phyloP scores from a whole-genome alignment of 2,797 vertebrate genomes.

The Microctenopoma lineatum region DNA sequence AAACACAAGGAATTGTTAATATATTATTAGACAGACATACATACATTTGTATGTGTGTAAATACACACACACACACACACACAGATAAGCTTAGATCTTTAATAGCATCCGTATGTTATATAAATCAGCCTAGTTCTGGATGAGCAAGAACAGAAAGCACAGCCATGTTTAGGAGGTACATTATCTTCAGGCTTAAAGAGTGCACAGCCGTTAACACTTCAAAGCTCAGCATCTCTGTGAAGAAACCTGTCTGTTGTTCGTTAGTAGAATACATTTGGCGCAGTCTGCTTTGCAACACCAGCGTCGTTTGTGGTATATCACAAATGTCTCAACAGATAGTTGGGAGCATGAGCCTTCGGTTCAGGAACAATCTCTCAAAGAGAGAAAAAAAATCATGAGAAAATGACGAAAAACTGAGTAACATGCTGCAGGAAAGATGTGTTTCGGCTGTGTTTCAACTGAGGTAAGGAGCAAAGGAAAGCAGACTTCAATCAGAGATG shows the following conservation, averaged over 20 bases:
- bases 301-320: slow-evolving; percentile 65
- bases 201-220: slow-evolving; percentile 72
- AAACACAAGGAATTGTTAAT: not conserved
- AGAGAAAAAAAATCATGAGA: slow-evolving; percentile 32
- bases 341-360: slow-evolving; percentile 57
- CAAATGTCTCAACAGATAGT: slow-evolving; percentile 64
- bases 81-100: slow-evolving; percentile 30
- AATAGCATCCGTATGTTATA: slow-evolving; percentile 48
- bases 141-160: too few relatives aligned
- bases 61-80: not conserved
- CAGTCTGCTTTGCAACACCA: slow-evolving; percentile 21
- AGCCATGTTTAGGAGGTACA: slow-evolving; percentile 50
- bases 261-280: slow-evolving; percentile 26
- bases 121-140: slow-evolving; percentile 25
- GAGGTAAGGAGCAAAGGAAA: slow-evolving; percentile 46
- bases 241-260: slow-evolving; percentile 46
- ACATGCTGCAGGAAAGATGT: slow-evolving; percentile 50
- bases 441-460: slow-evolving; percentile 63
- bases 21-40: not conserved
- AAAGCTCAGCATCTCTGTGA: slow-evolving; percentile 60
- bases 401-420: slow-evolving; percentile 76
- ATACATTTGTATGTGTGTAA: not conserved
- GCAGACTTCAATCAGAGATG: slow-evolving; percentile 45
- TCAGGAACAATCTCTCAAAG: slow-evolving; percentile 60
- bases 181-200: slow-evolving; percentile 47